A percentile compares a stretch with the other conserved stretches of the same genome.
Conservation (phyloP, 2,888 invertebrate species). For the Drosophila austrosaltans region DNA sequence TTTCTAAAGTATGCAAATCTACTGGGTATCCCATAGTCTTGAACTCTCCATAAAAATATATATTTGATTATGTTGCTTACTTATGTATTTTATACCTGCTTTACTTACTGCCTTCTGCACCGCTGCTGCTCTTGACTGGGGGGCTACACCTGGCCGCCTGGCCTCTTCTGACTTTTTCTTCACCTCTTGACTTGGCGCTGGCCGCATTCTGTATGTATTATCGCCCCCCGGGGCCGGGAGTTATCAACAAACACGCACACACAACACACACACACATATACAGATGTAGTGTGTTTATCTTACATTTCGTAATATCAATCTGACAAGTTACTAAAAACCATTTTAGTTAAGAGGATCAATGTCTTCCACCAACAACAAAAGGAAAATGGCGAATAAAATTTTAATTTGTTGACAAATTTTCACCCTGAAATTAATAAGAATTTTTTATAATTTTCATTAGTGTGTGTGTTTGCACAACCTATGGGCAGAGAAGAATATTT, state of each 20-base stretch:
- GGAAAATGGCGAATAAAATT: constrained; percentile 65
- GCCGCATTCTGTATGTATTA: constrained; percentile 48
- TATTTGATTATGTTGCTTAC: not conserved
- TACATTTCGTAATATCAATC: constrained; percentile 62
- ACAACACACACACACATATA: constrained; percentile 37
- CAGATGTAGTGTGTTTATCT: constrained; percentile 18
- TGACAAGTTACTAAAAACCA: constrained; percentile 38
- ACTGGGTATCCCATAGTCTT: constrained; percentile 27
- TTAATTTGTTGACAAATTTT: constrained; percentile 69
- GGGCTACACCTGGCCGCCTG: constrained; percentile 52
- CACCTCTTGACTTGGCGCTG: constrained; percentile 71
- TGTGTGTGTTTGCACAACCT: constrained; percentile 34
- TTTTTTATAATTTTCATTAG: constrained; percentile 13
- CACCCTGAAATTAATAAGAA: constrained; percentile 61
- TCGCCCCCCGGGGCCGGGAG: constrained; percentile 32
- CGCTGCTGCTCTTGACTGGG: constrained; percentile 38
- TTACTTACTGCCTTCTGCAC: constrained; percentile 1
- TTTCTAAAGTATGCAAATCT: constrained; percentile 4
- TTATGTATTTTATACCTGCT: constrained; percentile 57
- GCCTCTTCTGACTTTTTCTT: constrained; percentile 23
- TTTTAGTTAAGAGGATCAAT: constrained; percentile 23
- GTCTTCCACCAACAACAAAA: constrained; percentile 47
- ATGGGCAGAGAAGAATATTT: constrained; percentile 31
- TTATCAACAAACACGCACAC: constrained; percentile 60
- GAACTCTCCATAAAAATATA: too few relatives aligned